A percentile compares a stretch with the other conserved stretches of the same genome.
Evolutionary conservation across 2,888 invertebrate genomes (phyloP).

Genomic region (Hymenopus coronatus): DNA sequence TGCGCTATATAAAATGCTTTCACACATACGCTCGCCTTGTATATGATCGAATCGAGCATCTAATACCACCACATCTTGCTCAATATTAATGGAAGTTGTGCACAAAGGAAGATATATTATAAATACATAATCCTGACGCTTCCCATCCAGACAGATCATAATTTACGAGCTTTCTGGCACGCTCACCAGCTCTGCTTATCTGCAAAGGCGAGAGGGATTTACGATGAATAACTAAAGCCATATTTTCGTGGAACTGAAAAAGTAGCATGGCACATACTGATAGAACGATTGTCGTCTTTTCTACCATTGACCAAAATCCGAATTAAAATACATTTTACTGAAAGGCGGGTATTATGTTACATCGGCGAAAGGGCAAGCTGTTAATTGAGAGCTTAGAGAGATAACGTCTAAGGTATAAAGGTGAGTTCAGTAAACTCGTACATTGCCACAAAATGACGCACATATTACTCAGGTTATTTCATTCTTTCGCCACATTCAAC

Average conservation of each 20-base stretch:
- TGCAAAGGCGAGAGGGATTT: background rate
- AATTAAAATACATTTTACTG: background rate
- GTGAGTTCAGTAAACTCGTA: no score
- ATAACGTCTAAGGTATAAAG: background rate
- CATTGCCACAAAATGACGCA: no score
- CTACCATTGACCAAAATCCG: background rate
- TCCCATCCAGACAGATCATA: background rate
- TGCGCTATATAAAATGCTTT: no score
- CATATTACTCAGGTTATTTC: no score
- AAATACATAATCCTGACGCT: background rate
- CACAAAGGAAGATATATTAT: background rate
- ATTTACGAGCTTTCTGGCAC: background rate
- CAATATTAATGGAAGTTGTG: background rate
- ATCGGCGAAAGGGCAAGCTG: background rate
- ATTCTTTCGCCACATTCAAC: no score
- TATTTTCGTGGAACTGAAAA: background rate
- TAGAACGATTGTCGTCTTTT: background rate
- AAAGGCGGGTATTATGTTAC: background rate
- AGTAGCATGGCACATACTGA: background rate
- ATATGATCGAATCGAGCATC: no score
- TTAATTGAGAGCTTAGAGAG: background rate
- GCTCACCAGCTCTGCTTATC: background rate
- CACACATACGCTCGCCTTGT: no score
- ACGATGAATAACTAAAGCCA: background rate
- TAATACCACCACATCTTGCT: background rate